These are phyloP conservation scores for Coturnix japonica DNA, from an alignment of 2,113 vertebrate species.

Conservation along the genomic window DNA sequence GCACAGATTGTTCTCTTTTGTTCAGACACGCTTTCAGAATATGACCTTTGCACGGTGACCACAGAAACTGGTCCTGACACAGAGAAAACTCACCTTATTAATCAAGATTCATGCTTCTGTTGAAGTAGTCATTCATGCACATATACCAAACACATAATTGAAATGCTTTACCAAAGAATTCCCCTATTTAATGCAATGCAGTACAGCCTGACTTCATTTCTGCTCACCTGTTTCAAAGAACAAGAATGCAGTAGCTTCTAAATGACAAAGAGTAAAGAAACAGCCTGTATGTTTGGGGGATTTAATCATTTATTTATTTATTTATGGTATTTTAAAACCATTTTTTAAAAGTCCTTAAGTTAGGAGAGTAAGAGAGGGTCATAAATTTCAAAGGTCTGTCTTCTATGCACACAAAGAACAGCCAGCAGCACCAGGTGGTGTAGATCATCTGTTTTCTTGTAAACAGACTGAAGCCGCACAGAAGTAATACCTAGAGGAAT, in stretches of 20 bases:
- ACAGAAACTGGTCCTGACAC: neutral
- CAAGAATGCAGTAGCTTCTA: neutral
- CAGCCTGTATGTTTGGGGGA: neutral
- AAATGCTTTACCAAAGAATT: neutral
- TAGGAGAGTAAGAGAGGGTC: neutral
- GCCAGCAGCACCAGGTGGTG: slow-evolving; percentile 49
- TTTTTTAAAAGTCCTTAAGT: neutral
- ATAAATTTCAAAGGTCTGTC: slow-evolving; percentile 50
- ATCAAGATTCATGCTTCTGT: neutral
- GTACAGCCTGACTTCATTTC: neutral
- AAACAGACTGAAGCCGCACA: slow-evolving; percentile 57
- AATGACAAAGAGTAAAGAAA: neutral
- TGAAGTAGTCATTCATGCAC: neutral
- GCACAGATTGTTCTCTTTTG: neutral
- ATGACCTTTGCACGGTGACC: neutral
- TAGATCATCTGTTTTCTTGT: slow-evolving; percentile 28
- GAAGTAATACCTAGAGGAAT: slow-evolving; percentile 61
- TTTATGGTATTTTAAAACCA: neutral
- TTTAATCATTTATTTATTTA: neutral
- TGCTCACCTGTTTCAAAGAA: neutral
- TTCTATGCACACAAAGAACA: slow-evolving; percentile 40
- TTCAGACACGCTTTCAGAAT: neutral
- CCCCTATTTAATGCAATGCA: neutral
- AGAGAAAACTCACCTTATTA: neutral
- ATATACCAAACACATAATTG: neutral